Evolutionary conservation across 2,888 invertebrate species (phyloP).

Genomic region (Monopis laevigella): DNA sequence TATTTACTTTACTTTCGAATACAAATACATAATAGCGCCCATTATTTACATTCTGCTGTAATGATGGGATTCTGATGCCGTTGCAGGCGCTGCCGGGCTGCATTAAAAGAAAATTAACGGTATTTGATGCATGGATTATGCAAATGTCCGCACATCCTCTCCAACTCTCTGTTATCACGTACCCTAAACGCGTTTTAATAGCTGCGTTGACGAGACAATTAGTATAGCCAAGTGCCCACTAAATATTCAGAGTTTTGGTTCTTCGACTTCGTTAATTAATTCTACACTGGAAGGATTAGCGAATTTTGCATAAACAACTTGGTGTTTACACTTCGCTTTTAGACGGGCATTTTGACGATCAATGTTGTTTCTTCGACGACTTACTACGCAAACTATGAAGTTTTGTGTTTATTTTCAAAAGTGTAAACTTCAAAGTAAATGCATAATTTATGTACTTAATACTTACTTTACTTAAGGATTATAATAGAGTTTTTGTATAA

Average conservation of each 20-base stretch:
- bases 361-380: conserved; percentile 5
- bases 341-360: conserved; percentile 13
- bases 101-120: conserved; percentile 63
- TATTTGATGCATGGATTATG: conserved; percentile 63
- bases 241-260: conserved; percentile 32
- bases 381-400: not conserved
- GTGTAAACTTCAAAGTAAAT: too few relatives aligned
- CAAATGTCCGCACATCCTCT: conserved; percentile 51
- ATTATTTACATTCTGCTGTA: conserved; percentile 6
- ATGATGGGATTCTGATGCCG: conserved; percentile 9
- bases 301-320: conserved; percentile 27
- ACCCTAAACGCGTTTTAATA: conserved; percentile 26
- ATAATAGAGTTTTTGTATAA: too few relatives aligned
- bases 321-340: conserved; percentile 18
- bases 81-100: conserved; percentile 29
- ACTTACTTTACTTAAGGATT: too few relatives aligned
- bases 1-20: too few relatives aligned
- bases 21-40: too few relatives aligned
- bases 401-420: too few relatives aligned
- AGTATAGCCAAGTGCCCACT: conserved; percentile 22
- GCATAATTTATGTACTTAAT: too few relatives aligned
- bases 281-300: conserved; percentile 25
- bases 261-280: conserved; percentile 29
- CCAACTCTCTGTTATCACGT: conserved; percentile 40
- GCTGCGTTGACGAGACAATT: conserved; percentile 26